phyloP scores from a whole-genome alignment of 1,140 invertebrate genomes.

The Drosophila nigrodunni region DNA sequence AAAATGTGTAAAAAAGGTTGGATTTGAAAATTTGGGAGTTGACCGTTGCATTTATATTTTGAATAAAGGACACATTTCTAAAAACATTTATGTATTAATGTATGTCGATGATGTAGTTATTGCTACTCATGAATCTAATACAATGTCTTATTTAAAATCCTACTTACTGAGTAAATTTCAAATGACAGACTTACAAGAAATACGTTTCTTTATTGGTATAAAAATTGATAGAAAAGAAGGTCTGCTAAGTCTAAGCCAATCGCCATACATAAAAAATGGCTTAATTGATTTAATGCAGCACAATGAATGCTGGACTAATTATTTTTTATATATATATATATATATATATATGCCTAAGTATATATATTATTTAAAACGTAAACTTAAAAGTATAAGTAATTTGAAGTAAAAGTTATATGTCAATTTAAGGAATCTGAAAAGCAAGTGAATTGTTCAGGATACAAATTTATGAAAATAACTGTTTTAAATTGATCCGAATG shows the following conservation, averaged over 20 bases:
- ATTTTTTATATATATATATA: too few relatives aligned
- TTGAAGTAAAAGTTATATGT: too few relatives aligned
- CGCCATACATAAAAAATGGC: slow-evolving; percentile 37
- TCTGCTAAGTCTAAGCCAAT: slow-evolving; percentile 10
- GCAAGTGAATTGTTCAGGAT: too few relatives aligned
- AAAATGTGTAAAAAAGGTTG: slow-evolving; percentile 12
- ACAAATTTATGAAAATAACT: too few relatives aligned
- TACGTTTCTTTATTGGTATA: slow-evolving; percentile 17
- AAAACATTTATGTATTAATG: slow-evolving; percentile 27
- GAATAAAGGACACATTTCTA: neutral
- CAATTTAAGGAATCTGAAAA: too few relatives aligned
- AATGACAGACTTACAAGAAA: slow-evolving; percentile 21
- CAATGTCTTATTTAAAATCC: slow-evolving; percentile 16
- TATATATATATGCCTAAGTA: too few relatives aligned
- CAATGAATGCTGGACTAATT: too few relatives aligned
- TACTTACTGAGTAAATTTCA: slow-evolving; percentile 19
- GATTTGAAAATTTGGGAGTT: neutral
- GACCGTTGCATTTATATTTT: slow-evolving; percentile 2
- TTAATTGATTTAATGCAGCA: neutral
- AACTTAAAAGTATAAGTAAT: too few relatives aligned
- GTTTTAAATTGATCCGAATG: too few relatives aligned
- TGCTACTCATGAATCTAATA: slow-evolving; percentile 13
- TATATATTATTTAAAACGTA: too few relatives aligned
- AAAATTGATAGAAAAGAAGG: slow-evolving; percentile 33
- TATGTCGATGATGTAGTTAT: slow-evolving; percentile 65